Evolutionary conservation across 2,888 invertebrate species (phyloP).

Genomic region (Onthophagus sagittarius): DNA sequence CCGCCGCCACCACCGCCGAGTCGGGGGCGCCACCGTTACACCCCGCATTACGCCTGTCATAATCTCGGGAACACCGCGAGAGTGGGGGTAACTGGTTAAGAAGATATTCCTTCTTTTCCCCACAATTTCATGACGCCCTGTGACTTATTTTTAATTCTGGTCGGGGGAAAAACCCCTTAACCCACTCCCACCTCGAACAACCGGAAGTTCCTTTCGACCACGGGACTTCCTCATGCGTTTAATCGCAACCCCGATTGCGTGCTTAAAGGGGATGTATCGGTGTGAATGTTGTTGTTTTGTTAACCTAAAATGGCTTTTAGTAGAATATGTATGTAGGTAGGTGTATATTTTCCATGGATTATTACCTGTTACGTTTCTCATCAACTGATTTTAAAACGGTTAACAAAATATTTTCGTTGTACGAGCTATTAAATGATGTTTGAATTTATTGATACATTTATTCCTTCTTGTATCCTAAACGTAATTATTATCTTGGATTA

Average conservation of each 20-base stretch:
- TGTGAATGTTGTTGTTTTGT: background rate
- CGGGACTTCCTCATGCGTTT: background rate
- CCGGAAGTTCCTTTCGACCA: background rate
- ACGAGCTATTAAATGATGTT: no score
- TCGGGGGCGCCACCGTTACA: slow-evolving; percentile 23
- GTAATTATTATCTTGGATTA: no score
- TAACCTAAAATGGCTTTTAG: background rate
- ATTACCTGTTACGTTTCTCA: background rate
- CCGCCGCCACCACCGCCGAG: slow-evolving; percentile 4
- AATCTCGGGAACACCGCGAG: slow-evolving; percentile 22
- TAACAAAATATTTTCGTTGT: background rate
- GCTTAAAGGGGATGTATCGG: background rate
- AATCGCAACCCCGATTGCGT: background rate
- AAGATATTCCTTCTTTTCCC: slow-evolving; percentile 2
- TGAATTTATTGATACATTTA: no score
- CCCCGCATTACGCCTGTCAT: slow-evolving; percentile 30
- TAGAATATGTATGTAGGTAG: background rate
- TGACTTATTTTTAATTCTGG: slow-evolving; percentile 2
- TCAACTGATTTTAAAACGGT: background rate
- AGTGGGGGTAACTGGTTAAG: background rate
- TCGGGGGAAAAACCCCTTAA: background rate
- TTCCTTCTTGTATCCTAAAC: no score
- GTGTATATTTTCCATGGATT: background rate
- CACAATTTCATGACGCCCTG: background rate
- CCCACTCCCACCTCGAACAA: background rate